A percentile compares a stretch with the other conserved stretches of the same genome.
phyloP scores from a whole-genome alignment of 2,888 invertebrate species.

The Mythimna pallens region DNA sequence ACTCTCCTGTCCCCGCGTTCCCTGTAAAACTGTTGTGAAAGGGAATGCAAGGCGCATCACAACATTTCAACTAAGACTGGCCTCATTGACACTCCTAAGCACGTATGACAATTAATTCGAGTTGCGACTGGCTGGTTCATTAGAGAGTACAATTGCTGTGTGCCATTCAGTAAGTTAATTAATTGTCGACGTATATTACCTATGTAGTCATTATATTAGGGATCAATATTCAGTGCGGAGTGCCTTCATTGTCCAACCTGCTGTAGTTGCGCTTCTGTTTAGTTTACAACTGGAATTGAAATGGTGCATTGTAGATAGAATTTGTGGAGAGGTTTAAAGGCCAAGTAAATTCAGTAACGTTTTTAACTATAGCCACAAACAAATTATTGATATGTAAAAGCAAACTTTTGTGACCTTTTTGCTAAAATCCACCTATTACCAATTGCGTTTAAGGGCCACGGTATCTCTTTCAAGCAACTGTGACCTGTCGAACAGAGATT shows the following conservation, averaged over 20 bases:
- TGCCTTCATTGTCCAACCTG: slow-evolving; percentile 12
- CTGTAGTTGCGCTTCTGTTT: slow-evolving; percentile 9
- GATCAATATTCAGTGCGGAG: slow-evolving; percentile 33
- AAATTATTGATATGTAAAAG: too few species aligned
- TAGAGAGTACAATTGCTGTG: slow-evolving; percentile 81
- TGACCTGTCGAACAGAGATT: too few species aligned
- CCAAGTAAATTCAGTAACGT: too few species aligned
- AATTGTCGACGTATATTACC: slow-evolving; percentile 65
- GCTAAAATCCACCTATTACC: too few species aligned
- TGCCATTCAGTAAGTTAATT: slow-evolving; percentile 80
- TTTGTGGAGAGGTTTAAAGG: background rate
- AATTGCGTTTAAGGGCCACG: too few species aligned
- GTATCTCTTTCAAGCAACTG: too few species aligned
- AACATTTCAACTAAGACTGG: slow-evolving; percentile 71
- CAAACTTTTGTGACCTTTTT: too few species aligned
- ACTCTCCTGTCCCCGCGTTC: slow-evolving; percentile 27
- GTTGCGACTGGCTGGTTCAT: slow-evolving; percentile 79
- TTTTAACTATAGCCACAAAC: too few species aligned
- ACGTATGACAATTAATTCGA: slow-evolving; percentile 86
- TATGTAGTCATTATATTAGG: slow-evolving; percentile 29
- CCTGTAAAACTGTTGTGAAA: slow-evolving; percentile 22
- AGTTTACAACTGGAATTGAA: background rate
- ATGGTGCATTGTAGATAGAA: background rate
- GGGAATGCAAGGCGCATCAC: slow-evolving; percentile 13
- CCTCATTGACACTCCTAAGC: slow-evolving; percentile 76